Base-by-base conservation (phyloP, 1,140 invertebrate genomes). In the Phocides pigmalion region DNA sequence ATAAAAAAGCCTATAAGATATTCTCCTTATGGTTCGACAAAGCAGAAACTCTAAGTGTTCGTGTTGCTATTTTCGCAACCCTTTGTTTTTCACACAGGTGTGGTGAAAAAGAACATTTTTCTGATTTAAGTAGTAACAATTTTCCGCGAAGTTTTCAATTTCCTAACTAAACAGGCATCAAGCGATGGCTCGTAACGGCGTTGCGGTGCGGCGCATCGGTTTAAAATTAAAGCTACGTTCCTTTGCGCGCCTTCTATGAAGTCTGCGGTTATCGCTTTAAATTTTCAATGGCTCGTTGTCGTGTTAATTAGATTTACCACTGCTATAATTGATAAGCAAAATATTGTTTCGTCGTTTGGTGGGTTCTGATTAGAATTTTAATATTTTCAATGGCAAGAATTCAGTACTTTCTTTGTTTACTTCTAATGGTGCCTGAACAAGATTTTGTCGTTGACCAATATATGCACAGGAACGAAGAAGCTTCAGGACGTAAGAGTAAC, bases 241-340 rank as follows among this genome's bases (percentile, higher is more conserved):
- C 37, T 56, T 54, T 22, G 35, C 14, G 20, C n/a, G 17, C 12
- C 39, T 56, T 44, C 37, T 28, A 16, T 56, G 53, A 44, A 56
- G 20, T 28, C 17, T 56, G 53, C 37, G 53, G 53, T 44, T 56
- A 44, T 56, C 37, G 53, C 14, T 56, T 6, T 39, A 9, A 44
- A 39, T 56, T 56, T 28, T 11, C 53, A 28, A 17, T 17, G 20
- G 39, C 19, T 12, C 53, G 6, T 54, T 22, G 35, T 35, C 22
- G 20, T 46, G 22, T 44, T 58, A 42, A 56, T 56, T 41, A 37
- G 53, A 35, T 35, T 50, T 16, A 56, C 19, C 19, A 25, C 41
- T 32, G 15, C n/a, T 46, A 44, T 46, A 46, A 58, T 46, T 58
- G 20, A 58, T 46, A 46, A 58, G 41, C 22, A 19, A 58, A 58